Evolutionary conservation across 1,140 invertebrate genomes (phyloP).

Genomic region (Heliconius nattereri): DNA sequence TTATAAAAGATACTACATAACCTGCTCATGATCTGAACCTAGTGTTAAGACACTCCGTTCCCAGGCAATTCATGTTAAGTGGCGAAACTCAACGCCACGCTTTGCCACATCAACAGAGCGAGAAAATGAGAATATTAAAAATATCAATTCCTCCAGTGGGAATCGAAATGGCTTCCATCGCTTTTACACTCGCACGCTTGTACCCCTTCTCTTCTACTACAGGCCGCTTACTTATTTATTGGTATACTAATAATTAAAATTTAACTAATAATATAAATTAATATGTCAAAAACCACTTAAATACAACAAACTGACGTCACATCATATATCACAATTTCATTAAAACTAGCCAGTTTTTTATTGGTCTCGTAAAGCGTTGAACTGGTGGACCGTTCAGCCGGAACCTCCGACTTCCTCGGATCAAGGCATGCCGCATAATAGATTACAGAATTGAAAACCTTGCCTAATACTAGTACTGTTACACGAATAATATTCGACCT

Average conservation of each 20-base stretch:
- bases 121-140: no score
- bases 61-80: no score
- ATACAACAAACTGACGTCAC: not conserved
- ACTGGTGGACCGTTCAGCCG: slow-evolving; percentile 38
- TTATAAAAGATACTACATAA: no score
- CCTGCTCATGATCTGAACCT: no score
- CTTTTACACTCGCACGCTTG: no score
- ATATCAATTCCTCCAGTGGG: no score
- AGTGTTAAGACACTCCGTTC: no score
- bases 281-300: not conserved
- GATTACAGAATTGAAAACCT: slow-evolving; percentile 21
- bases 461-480: slow-evolving; percentile 3
- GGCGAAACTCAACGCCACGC: no score
- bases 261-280: not conserved
- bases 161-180: no score
- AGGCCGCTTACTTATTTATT: no score
- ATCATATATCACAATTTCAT: slow-evolving; percentile 32
- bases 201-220: no score
- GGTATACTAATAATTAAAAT: not conserved
- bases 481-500: not conserved
- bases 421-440: slow-evolving; percentile 36
- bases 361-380: slow-evolving; percentile 35
- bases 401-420: slow-evolving; percentile 37
- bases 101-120: no score
- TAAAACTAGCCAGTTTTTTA: slow-evolving; percentile 36